These are phyloP conservation scores for Carapus acus DNA, from an alignment of 2,797 vertebrate species.

Conservation along the genomic window DNA sequence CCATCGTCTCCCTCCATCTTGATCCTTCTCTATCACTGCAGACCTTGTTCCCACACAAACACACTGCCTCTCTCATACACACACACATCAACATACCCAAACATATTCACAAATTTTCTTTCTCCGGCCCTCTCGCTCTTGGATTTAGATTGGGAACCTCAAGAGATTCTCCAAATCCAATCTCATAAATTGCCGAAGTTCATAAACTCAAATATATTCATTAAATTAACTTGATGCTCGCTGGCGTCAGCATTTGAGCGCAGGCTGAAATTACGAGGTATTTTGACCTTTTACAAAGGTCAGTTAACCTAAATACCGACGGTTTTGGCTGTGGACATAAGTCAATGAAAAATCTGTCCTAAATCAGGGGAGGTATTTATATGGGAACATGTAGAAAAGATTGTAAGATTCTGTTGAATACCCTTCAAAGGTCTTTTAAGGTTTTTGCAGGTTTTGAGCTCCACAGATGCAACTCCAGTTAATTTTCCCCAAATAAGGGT, in stretches of 20 bases:
- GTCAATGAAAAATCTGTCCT: too few relatives aligned
- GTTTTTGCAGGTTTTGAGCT: too few relatives aligned
- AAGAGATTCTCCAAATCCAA: constrained; percentile 5
- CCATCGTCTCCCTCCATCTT: constrained; percentile 28
- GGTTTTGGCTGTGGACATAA: neutral
- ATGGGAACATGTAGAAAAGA: neutral
- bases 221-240: constrained; percentile 9
- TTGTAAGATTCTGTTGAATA: too few relatives aligned
- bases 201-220: constrained; percentile 7
- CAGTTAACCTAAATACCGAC: neutral
- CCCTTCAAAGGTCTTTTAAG: too few relatives aligned
- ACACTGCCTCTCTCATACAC: too few relatives aligned
- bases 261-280: neutral
- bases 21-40: constrained; percentile 21
- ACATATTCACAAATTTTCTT: constrained; percentile 21
- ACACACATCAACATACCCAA: too few relatives aligned
- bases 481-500: too few relatives aligned
- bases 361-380: too few relatives aligned
- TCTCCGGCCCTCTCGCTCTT: constrained; percentile 19
- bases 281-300: neutral
- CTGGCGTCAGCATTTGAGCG: neutral
- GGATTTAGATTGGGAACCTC: constrained; percentile 26
- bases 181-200: constrained; percentile 12
- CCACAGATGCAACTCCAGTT: too few relatives aligned
- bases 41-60: constrained; percentile 12